A percentile compares a stretch with the other conserved stretches of the same genome.
Conservation (phyloP, 2,797 vertebrate species). For the Antennarius maculatus region DNA sequence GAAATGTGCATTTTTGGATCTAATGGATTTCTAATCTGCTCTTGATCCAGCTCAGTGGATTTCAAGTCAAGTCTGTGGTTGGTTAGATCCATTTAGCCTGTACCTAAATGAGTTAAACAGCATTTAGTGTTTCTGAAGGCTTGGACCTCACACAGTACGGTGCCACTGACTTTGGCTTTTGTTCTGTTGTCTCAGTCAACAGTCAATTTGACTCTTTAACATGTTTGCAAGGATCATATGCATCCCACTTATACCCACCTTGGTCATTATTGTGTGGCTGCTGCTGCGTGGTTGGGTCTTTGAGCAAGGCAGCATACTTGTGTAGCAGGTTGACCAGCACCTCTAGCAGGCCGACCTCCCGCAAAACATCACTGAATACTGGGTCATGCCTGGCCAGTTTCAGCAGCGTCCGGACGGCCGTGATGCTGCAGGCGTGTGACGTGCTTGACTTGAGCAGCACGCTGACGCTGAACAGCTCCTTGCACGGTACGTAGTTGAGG, state of each 20-base stretch:
- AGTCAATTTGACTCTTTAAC: neutral
- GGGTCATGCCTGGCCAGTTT: conserved; percentile 93
- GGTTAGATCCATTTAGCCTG: neutral
- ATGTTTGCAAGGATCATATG: neutral
- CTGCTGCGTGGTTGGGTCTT: conserved; percentile 86
- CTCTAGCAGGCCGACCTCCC: conserved; percentile 97
- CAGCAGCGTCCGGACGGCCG: conserved; percentile 90
- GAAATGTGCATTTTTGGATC: neutral
- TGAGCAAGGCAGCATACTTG: conserved; percentile 95
- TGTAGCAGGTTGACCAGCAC: conserved; percentile 97
- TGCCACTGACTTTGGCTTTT: neutral
- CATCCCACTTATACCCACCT: conserved; percentile 76
- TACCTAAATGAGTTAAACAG: conserved; percentile 1
- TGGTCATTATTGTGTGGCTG: conserved; percentile 86
- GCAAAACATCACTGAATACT: conserved; percentile 97
- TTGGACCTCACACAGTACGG: neutral
- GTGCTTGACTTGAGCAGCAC: conserved; percentile 94
- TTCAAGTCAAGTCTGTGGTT: conserved; percentile 1
- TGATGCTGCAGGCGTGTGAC: conserved; percentile 92
- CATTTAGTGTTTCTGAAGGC: neutral
- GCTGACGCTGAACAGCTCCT: conserved; percentile 97
- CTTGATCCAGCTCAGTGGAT: neutral
- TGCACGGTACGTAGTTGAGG: conserved; percentile 98
- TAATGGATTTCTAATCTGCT: conserved; percentile 5
- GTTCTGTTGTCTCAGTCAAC: neutral